These are phyloP conservation scores for Pterostichus niger DNA, from an alignment of 2,888 invertebrate species.

Conservation along the genomic window DNA sequence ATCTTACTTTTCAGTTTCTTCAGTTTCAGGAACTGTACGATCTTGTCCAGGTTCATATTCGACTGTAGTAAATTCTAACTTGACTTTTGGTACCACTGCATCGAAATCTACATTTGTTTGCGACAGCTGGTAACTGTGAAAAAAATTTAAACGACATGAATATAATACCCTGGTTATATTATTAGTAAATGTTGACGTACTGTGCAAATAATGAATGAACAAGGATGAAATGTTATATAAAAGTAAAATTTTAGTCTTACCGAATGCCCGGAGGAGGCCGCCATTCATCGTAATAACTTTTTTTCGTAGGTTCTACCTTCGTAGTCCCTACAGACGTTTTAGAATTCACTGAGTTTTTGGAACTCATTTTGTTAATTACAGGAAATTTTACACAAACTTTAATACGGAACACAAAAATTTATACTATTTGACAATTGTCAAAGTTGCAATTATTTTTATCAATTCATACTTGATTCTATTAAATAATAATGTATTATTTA, in stretches of 20 bases:
- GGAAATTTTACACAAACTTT: not conserved
- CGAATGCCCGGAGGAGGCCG: constrained; percentile 39
- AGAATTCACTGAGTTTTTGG: not conserved
- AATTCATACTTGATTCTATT: no score
- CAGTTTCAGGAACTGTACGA: constrained; percentile 67
- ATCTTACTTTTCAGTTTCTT: not conserved
- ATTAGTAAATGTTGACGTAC: no score
- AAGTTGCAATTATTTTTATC: no score
- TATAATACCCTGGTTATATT: no score
- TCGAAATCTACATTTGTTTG: constrained; percentile 71
- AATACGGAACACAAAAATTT: not conserved
- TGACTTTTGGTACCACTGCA: constrained; percentile 71
- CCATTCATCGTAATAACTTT: constrained; percentile 22
- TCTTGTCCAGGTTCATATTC: constrained; percentile 70
- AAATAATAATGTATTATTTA: no score
- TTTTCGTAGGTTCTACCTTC: no score
- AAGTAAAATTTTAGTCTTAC: no score
- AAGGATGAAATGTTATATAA: no score
- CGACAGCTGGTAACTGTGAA: constrained; percentile 71
- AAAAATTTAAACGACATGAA: no score
- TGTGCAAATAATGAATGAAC: no score
- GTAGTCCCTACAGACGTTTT: no score
- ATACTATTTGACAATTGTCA: not conserved
- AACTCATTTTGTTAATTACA: not conserved
- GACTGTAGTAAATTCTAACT: constrained; percentile 70